Percentiles rank a stretch among this genome's conserved stretches.
Evolutionary conservation across 2,113 vertebrate genomes (phyloP).

Genomic region (Furnarius figulus): DNA sequence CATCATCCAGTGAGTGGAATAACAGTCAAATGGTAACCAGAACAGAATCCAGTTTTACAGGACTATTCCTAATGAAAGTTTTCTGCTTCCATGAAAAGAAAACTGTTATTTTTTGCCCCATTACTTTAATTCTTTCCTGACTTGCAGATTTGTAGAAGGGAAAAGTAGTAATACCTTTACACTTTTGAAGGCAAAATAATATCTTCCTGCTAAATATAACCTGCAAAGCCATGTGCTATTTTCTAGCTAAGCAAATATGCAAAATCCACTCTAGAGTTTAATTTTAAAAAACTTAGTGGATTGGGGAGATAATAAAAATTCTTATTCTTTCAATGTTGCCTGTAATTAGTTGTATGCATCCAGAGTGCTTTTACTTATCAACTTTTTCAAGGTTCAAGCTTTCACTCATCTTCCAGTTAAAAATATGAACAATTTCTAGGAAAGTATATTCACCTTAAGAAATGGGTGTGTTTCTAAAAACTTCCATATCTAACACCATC

Average conservation of each 20-base stretch:
- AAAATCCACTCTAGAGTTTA: background rate
- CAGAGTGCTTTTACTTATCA: background rate
- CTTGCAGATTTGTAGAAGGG: background rate
- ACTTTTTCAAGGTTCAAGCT: background rate
- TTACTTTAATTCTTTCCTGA: background rate
- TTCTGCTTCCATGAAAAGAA: background rate
- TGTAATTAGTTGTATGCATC: background rate
- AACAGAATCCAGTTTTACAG: background rate
- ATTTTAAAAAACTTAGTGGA: background rate
- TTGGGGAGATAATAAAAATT: background rate
- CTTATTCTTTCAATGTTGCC: background rate
- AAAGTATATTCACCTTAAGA: background rate
- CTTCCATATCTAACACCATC: background rate
- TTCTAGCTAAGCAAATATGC: background rate
- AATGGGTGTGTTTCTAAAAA: background rate
- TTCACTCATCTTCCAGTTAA: background rate
- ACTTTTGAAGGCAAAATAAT: background rate
- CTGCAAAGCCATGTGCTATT: background rate
- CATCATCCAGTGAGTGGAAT: background rate
- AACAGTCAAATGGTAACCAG: background rate
- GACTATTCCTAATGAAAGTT: background rate
- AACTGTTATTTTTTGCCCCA: accelerated
- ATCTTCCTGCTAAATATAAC: background rate
- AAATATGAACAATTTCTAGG: background rate
- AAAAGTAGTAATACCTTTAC: background rate